These are phyloP conservation scores for Heterochromis multidens DNA, from an alignment of 2,113 vertebrate genomes.

Conservation along the genomic window DNA sequence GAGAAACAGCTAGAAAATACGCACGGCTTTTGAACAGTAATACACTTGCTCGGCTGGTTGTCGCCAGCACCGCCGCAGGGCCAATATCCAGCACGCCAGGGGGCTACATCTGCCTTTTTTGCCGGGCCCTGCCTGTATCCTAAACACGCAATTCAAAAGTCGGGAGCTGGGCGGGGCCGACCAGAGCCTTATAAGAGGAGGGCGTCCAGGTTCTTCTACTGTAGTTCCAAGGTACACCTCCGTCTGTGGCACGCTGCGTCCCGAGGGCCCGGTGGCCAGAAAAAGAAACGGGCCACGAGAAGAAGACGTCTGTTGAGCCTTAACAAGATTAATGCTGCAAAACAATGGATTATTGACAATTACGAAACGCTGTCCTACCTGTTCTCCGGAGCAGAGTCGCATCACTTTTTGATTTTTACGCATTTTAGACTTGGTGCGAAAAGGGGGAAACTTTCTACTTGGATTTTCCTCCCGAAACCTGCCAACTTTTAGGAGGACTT, in stretches of 20 bases:
- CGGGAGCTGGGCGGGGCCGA: conserved; percentile 50
- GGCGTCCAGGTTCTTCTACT: conserved; percentile 19
- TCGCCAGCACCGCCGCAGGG: conserved; percentile 39
- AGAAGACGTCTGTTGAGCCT: conserved; percentile 10
- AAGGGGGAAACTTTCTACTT: neutral
- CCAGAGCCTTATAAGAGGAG: conserved; percentile 67
- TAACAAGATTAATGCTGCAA: conserved; percentile 2
- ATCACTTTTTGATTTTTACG: neutral
- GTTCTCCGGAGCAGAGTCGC: neutral
- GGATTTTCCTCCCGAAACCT: conserved; percentile 1
- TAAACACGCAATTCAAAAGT: conserved; percentile 64
- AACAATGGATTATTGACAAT: conserved; percentile 63
- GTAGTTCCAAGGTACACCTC: conserved; percentile 45
- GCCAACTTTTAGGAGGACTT: conserved; percentile 17
- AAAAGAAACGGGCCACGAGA: neutral
- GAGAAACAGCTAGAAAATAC: neutral
- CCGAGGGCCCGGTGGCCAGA: conserved; percentile 12
- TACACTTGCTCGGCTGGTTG: conserved; percentile 16
- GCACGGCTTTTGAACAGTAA: neutral
- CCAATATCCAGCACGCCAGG: conserved; percentile 81
- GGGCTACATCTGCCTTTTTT: conserved; percentile 75
- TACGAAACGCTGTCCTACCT: conserved; percentile 40
- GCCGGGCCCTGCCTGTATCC: conserved; percentile 63
- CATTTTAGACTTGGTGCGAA: neutral
- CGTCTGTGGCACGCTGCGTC: neutral